Base-by-base conservation (phyloP, 2,888 invertebrate species). In the Apamea monoglypha region DNA sequence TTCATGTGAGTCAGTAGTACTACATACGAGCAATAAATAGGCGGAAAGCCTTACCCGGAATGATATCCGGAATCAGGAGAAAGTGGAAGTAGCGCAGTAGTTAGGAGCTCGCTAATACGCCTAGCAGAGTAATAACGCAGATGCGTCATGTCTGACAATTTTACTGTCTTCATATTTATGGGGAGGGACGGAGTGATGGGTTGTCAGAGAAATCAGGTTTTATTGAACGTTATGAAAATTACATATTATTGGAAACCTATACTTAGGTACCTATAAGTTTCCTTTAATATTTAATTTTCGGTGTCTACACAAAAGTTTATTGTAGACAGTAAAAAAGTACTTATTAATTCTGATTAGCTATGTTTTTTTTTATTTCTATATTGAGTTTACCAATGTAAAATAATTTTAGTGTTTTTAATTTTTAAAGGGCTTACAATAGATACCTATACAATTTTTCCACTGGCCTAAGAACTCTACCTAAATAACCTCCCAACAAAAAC, bases 11-110 rank as follows among this genome's bases (percentile, higher is more conserved):
- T 89, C 87, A 85, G 89, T 89, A 91, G 90, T 89, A 90, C 92
- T 92, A 92, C 91, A 90, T 92, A 94, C 92, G 90, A 87, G 92
- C 93, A 93, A 95, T 95, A 95, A 96, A 95, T 94, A 93, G 92
- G 90, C 94, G 95, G 95, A 94, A 96, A 95, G 93, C 92, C 93
- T 94, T 94, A 93, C 93, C 92, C 92, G 93, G 92, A 94, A 95
- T 95, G 93, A 93, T 93, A 94, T 96, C 95, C 95, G 93, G 92
- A 88, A 91, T 91, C 91, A 91, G 89, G 90, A 92, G 80, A 84
- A 82, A 82, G 87, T 85, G 88, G 83, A 83, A 87, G 87, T 89
- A 85, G 84, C 83, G 79, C 76, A 79, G 86, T 84, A 87, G 85
- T 90, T 89, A 84, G 81, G 81, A 86, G 83, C 81, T 78, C 69